phyloP scores from a whole-genome alignment of 2,113 vertebrate genomes.

The Sterna hirundo region DNA sequence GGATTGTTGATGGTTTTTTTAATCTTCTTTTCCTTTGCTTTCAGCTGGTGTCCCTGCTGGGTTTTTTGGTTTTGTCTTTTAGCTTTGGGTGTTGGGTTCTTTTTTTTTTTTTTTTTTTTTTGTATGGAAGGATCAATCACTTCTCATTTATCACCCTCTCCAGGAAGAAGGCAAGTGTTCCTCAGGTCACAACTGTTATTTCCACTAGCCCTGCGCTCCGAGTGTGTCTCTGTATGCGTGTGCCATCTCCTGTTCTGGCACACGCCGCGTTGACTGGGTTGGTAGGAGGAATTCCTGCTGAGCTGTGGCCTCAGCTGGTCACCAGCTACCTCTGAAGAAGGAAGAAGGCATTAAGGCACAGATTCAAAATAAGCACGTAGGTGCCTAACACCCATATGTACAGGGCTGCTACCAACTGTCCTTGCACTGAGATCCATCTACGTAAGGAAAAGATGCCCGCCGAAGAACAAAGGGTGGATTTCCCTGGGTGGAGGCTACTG shows the following conservation, averaged over 20 bases:
- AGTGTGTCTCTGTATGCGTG: background rate
- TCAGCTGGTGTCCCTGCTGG: background rate
- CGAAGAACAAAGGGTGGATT: background rate
- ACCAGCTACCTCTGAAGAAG: background rate
- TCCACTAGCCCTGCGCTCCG: background rate
- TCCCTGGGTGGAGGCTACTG: background rate
- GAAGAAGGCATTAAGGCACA: background rate
- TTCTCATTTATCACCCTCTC: background rate
- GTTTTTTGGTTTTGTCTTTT: background rate
- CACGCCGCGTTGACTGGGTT: accelerated
- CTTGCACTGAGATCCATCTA: background rate
- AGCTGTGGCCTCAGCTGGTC: background rate
- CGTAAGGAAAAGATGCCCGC: background rate
- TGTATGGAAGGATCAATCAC: background rate
- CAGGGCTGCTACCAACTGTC: background rate
- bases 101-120: background rate
- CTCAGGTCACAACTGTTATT: background rate
- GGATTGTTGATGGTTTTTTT: background rate
- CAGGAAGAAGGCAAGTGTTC: background rate
- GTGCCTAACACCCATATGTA: background rate
- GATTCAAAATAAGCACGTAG: background rate
- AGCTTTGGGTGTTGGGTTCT: background rate
- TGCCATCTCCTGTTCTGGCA: background rate
- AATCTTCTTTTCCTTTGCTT: background rate
- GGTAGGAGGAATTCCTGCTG: background rate